phyloP scores from a whole-genome alignment of 2,113 vertebrate species.

The Psophia crepitans region DNA sequence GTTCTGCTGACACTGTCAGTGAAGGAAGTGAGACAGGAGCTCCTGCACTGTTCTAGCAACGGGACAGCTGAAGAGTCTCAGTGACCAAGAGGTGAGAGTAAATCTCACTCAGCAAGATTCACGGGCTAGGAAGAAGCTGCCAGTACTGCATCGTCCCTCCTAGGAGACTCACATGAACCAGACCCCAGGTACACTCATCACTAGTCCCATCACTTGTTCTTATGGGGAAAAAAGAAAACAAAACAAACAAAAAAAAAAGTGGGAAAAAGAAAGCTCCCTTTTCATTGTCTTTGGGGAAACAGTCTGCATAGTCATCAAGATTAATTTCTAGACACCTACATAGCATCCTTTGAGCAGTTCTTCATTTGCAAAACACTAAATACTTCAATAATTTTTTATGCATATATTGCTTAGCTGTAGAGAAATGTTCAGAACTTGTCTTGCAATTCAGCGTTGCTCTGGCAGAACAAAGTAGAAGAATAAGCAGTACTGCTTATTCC shows the following conservation, averaged over 20 bases:
- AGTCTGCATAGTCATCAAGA: neutral
- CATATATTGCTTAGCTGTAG: neutral
- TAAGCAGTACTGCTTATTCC: neutral
- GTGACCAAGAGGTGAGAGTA: neutral
- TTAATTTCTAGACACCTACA: neutral
- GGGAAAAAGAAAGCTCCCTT: neutral
- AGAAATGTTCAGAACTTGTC: neutral
- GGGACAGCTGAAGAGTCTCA: neutral
- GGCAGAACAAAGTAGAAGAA: neutral
- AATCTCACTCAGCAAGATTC: neutral
- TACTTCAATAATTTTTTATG: neutral
- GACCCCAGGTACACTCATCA: neutral
- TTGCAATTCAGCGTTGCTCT: neutral
- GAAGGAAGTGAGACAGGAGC: neutral
- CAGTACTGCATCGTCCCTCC: rapidly evolving
- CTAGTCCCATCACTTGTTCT: neutral
- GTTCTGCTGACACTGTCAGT: neutral
- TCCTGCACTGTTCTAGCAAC: neutral
- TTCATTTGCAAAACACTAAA: neutral
- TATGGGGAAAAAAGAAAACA: too few relatives aligned
- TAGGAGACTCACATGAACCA: neutral
- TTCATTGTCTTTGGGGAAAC: neutral
- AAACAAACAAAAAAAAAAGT: neutral
- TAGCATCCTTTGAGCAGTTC: neutral
- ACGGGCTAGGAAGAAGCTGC: neutral